These are phyloP conservation scores for Andricus quercusramuli DNA, from an alignment of 2,888 invertebrate species.

Conservation along the genomic window DNA sequence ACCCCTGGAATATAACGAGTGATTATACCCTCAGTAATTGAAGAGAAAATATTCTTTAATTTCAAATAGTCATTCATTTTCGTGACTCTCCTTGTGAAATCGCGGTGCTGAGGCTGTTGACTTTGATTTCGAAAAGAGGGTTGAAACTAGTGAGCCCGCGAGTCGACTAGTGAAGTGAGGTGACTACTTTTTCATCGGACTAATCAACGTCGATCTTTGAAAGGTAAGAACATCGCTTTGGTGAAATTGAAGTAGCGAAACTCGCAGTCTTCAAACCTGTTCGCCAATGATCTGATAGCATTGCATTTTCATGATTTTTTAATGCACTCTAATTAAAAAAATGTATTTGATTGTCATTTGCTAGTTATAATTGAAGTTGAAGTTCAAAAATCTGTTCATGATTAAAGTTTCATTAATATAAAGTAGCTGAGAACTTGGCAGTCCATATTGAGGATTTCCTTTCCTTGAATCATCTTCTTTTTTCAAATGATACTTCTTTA, in stretches of 20 bases:
- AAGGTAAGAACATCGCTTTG: constrained; percentile 47
- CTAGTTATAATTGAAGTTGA: too few species aligned
- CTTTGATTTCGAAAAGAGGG: constrained; percentile 10
- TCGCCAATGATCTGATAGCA: not conserved
- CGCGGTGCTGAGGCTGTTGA: not conserved
- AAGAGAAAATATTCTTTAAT: not conserved
- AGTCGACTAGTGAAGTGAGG: constrained; percentile 45
- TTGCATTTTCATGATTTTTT: not conserved
- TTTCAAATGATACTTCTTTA: too few species aligned
- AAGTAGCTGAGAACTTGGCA: too few species aligned
- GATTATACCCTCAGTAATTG: not conserved
- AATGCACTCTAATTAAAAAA: not conserved
- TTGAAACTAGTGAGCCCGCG: constrained; percentile 29
- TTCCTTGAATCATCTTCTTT: too few species aligned
- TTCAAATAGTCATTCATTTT: not conserved
- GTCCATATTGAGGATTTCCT: too few species aligned
- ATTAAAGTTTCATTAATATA: too few species aligned
- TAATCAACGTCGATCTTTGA: constrained; percentile 33
- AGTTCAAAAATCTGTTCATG: too few species aligned
- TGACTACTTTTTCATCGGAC: constrained; percentile 49
- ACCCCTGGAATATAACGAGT: not conserved
- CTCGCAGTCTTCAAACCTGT: constrained; percentile 9
- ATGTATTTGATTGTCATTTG: too few species aligned
- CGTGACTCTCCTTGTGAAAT: constrained; percentile 26
- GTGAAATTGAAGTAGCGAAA: constrained; percentile 55